Evolutionary conservation across 2,113 vertebrate genomes (phyloP), one percentile per base, ranked within the genome.

Genomic region (Scortum barcoo): DNA sequence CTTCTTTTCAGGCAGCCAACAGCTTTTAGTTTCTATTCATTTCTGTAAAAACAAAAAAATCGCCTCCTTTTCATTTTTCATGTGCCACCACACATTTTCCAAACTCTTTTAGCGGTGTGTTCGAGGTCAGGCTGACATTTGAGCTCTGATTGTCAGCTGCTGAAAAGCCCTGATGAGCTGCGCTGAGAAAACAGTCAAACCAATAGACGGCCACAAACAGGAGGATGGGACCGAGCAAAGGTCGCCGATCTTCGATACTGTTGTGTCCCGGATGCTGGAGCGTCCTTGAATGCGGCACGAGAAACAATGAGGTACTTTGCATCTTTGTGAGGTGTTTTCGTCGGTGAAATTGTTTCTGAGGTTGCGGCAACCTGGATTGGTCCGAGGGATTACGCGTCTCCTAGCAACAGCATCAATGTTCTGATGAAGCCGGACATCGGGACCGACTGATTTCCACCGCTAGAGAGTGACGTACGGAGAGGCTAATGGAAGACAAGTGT

Each of bases 351-450:
- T 8, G 33, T 20, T 40, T 40, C n/a, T 1, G 60, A 65, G 65
- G 24, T 28, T 2, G 8, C 48, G 26, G 72, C 58, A 54, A 30
- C 26, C 28, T 28, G 1, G 16, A 62, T 65, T 19, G 57, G 65
- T 63, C 74, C 13, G 46, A 76, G n/a, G 42, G 78, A 42, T 26
- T 71, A 74, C 3, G 2, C 5, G 63, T 90, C 77, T 80, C 88
- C 85, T 87, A 87, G 88, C 85, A 90, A 90, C 88, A 83, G 76
- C 17, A 28, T 12, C 24, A 26, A 70, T 77, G 78, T 53, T 51
- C 22, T 22, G 65, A 63, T 65, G 60, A 38, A 73, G 60, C 46
- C 3, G 50, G 86, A 86, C 73, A 4, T 7, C 2, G 7, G 40
- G 28, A 61, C 38, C 4, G 22, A 46, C 13, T 0, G 67, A 58